Conservation (phyloP, 2,888 invertebrate species). For the Lithophane ornitopus region DNA sequence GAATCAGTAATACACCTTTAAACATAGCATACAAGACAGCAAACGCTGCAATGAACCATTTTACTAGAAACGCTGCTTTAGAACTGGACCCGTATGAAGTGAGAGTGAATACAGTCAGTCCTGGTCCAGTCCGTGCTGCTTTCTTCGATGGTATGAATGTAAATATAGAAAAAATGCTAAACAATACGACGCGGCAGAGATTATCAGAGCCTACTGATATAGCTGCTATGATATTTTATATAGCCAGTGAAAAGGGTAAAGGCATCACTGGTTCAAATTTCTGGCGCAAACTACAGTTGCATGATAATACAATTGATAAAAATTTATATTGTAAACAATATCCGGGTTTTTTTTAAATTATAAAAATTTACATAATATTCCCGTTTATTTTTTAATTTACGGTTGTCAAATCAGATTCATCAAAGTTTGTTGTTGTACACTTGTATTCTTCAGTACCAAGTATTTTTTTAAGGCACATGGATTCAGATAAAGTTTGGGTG, state of each 20-base stretch:
- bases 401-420: background rate
- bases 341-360: background rate
- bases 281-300: background rate
- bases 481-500: background rate
- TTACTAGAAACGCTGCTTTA: slow-evolving; percentile 80
- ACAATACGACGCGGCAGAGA: slow-evolving; percentile 26
- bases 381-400: background rate
- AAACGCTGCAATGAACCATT: slow-evolving; percentile 72
- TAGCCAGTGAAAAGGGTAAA: slow-evolving; percentile 71
- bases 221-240: slow-evolving; percentile 64
- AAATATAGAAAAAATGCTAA: background rate
- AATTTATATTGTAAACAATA: background rate
- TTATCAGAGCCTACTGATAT: slow-evolving; percentile 51
- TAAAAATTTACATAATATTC: background rate
- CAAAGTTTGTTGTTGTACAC: background rate
- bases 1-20: slow-evolving; percentile 91
- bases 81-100: slow-evolving; percentile 94
- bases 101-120: slow-evolving; percentile 88
- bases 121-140: slow-evolving; percentile 85
- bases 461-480: background rate
- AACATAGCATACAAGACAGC: slow-evolving; percentile 76
- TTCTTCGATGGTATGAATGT: slow-evolving; percentile 72
- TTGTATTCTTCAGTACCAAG: background rate
- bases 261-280: slow-evolving; percentile 69
- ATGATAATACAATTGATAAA: background rate